These are phyloP conservation scores for Acanthochromis polyacanthus DNA, from an alignment of 2,113 vertebrate species.

Conservation along the genomic window DNA sequence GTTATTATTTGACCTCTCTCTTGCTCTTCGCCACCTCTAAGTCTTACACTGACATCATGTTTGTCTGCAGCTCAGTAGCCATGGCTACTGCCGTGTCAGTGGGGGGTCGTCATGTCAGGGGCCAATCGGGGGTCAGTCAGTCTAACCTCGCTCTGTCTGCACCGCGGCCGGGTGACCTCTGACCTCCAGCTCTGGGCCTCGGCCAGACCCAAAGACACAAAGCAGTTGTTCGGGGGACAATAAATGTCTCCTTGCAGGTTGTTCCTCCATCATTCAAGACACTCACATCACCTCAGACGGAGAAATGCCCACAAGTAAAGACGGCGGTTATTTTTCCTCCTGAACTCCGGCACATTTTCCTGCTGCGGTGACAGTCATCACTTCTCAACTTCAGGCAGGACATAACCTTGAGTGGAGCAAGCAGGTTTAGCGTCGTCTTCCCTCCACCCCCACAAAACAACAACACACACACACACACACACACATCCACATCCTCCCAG, in stretches of 20 bases:
- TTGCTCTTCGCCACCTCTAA: constrained; percentile 26
- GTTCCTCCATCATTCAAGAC: constrained; percentile 72
- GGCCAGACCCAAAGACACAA: constrained; percentile 42
- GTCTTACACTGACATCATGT: constrained; percentile 66
- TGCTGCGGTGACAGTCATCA: constrained; percentile 64
- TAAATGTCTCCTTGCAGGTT: constrained; percentile 56
- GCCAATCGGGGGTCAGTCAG: constrained; percentile 70
- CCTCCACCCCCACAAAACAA: background rate
- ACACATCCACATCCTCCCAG: constrained; percentile 7
- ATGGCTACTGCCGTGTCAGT: constrained; percentile 60
- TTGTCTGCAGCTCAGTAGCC: constrained; percentile 73
- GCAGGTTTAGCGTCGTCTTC: constrained; percentile 31
- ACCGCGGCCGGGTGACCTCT: constrained; percentile 65
- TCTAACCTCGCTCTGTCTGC: constrained; percentile 74
- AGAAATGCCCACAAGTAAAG: constrained; percentile 55
- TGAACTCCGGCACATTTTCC: constrained; percentile 38
- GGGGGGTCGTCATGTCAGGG: constrained; percentile 55
- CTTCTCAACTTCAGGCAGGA: constrained; percentile 73
- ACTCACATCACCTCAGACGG: constrained; percentile 42
- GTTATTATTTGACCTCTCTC: constrained; percentile 59
- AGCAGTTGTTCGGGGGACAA: constrained; percentile 49
- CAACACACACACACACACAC: background rate
- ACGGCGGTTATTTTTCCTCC: constrained; percentile 60
- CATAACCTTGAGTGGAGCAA: constrained; percentile 78
- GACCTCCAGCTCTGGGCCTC: constrained; percentile 49